These are phyloP conservation scores for Microcebus ravelobensis DNA, from an alignment of 2,113 vertebrate genomes.

Conservation along the genomic window DNA sequence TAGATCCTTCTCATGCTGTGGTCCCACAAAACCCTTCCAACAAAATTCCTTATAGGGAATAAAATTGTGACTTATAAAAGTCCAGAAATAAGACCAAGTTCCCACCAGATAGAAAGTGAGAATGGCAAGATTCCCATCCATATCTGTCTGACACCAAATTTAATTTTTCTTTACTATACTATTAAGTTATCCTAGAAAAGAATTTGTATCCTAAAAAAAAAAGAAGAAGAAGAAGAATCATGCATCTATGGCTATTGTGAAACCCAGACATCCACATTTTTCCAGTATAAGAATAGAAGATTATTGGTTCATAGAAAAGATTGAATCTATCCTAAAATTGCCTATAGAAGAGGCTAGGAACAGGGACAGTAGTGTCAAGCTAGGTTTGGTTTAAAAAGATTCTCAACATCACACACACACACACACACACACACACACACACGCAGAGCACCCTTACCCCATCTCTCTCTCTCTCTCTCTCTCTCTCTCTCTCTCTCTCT, in stretches of 20 bases:
- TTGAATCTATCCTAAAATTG: background rate
- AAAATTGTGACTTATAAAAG: background rate
- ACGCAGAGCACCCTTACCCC: background rate
- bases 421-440: background rate
- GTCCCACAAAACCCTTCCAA: background rate
- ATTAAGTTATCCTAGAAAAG: background rate
- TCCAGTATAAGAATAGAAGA: background rate
- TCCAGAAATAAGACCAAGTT: background rate
- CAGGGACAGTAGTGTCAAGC: too few relatives aligned
- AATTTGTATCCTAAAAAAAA: background rate
- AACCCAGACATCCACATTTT: background rate
- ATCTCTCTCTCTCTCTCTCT: background rate
- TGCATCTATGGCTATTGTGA: background rate
- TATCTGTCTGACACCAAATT: background rate
- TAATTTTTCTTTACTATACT: background rate
- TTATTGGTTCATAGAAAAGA: background rate
- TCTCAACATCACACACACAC: background rate
- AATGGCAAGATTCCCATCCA: background rate
- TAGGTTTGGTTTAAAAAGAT: background rate
- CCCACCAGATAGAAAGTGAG: background rate
- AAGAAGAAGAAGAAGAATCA: background rate
- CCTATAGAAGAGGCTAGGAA: background rate
- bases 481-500: background rate
- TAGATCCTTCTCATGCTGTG: background rate
- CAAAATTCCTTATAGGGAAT: background rate